phyloP scores from a whole-genome alignment of 1,140 invertebrate genomes.

The Arion vulgaris region DNA sequence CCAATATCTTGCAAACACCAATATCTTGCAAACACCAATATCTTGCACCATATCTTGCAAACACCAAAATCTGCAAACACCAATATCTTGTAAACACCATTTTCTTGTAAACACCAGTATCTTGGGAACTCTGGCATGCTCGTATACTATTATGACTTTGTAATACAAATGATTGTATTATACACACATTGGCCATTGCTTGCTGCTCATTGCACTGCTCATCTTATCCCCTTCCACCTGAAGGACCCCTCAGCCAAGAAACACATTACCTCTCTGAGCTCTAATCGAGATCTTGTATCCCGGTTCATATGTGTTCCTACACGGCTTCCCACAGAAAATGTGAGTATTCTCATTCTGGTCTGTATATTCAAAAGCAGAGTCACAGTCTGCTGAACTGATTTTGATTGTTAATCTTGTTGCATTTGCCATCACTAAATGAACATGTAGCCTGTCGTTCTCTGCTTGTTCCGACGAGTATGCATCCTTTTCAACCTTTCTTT shows the following conservation, averaged over 20 bases:
- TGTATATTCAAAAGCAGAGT: too few species aligned
- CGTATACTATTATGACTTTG: not conserved
- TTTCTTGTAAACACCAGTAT: too few species aligned
- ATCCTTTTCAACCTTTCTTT: too few species aligned
- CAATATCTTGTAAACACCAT: too few species aligned
- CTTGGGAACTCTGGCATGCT: not conserved
- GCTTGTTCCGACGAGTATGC: too few species aligned
- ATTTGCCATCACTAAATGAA: not conserved
- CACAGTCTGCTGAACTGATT: not conserved
- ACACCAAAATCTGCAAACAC: too few species aligned
- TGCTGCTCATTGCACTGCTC: not conserved
- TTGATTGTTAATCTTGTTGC: not conserved
- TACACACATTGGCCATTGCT: too few species aligned
- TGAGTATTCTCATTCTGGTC: slow-evolving; percentile 15
- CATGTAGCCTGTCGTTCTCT: not conserved
- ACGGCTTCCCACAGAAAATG: slow-evolving; percentile 45
- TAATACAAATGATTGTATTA: too few species aligned
- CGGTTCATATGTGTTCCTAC: slow-evolving; percentile 52
- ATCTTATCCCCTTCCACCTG: not conserved
- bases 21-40: too few species aligned
- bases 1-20: too few species aligned
- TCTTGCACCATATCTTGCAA: too few species aligned
- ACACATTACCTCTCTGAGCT: slow-evolving; percentile 1
- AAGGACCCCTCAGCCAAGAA: not conserved
- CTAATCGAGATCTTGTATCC: slow-evolving; percentile 49